Evolutionary conservation across 2,888 invertebrate genomes (phyloP), one percentile per base, ranked within the genome.

Genomic region (Junonia oenone): DNA sequence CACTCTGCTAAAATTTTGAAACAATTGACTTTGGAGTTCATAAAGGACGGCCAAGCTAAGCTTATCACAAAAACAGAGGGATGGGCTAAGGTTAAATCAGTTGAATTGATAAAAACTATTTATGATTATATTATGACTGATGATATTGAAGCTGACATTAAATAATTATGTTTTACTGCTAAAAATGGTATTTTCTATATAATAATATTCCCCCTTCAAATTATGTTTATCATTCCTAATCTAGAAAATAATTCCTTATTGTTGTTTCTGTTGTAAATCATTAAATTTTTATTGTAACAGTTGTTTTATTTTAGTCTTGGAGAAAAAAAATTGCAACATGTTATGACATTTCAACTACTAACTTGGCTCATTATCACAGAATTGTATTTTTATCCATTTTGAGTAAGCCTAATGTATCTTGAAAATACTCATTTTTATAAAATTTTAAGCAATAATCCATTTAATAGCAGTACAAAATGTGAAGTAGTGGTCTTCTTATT

Each of bases 31-130:
- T 67, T 89, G 13, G 89, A 89, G 58, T 90, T 87, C 46, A 86
- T 90, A 8, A 87, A 86, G 63, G 89, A 89, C 67, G 90, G 89
- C 2, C 84, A 88, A 67, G 85, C 85, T 1, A 78, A 76, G 52
- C 68, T 85, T 11, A 86, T 90, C 5, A 85, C 84, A 1, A 84
- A 84, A 61, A 89, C 89, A 29, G 80, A 83, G 9, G 86, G 86
- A 0, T 90, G 90, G 90, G 69, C 74, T 1, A 78, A 76, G 48
- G 75, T 89, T 0, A 80, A 88, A 52, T 87, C 87, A 19, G 82
- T 88, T 14, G 80, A 84, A 49, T 68, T 89, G 27, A 82, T 89
- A 4, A 90, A 89, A 66, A 75, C 71, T 45, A 89, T 90, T 52
- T 84, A 88, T 68, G 87, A 89, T 65, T 83, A 83, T 60, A 83